These are phyloP conservation scores for Magallana angulata DNA, from an alignment of 1,140 invertebrate genomes.

Conservation along the genomic window DNA sequence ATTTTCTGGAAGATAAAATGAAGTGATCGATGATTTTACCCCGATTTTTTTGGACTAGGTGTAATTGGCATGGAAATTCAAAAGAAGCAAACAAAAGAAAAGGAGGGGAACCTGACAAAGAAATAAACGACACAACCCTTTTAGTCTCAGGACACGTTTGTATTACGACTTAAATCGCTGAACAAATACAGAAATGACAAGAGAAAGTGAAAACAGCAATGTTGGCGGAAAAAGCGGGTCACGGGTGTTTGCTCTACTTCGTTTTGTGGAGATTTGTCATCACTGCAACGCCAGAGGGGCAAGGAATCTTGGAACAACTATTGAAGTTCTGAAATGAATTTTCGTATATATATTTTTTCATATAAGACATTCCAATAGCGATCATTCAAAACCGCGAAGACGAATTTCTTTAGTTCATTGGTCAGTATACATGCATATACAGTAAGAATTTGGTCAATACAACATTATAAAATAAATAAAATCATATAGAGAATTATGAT, in stretches of 20 bases:
- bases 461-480: too few relatives aligned
- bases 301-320: background rate
- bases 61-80: background rate
- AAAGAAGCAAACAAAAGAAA: background rate
- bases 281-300: background rate
- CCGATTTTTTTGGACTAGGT: background rate
- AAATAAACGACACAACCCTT: conserved; percentile 20
- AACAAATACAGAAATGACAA: conserved; percentile 28
- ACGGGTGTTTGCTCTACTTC: background rate
- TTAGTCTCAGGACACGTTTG: conserved; percentile 3
- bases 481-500: too few relatives aligned
- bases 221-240: background rate
- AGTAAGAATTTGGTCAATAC: too few relatives aligned
- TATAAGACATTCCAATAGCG: too few relatives aligned
- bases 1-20: background rate
- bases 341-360: too few relatives aligned
- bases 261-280: background rate
- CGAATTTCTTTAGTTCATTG: too few relatives aligned
- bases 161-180: conserved; percentile 24
- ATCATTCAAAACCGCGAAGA: too few relatives aligned
- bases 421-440: too few relatives aligned
- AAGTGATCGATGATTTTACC: background rate
- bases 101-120: conserved; percentile 1
- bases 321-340: background rate
- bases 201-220: background rate